phyloP scores from a whole-genome alignment of 2,888 invertebrate species.

The Drosophila nigritarsus region DNA sequence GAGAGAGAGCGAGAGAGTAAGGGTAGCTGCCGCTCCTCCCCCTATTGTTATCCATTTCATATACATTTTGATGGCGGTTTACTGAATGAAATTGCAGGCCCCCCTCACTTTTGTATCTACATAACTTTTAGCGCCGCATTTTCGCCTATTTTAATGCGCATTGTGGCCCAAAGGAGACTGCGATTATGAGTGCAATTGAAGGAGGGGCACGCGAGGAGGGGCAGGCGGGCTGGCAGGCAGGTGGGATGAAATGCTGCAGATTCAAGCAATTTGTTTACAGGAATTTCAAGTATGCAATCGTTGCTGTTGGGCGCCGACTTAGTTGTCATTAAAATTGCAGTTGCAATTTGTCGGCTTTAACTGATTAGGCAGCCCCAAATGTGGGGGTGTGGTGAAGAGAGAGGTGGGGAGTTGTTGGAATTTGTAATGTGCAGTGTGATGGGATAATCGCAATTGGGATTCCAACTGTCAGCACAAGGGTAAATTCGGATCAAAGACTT shows the following conservation, averaged over 20 bases:
- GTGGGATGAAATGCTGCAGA: constrained; percentile 14
- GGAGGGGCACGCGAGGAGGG: neutral
- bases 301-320: constrained; percentile 28
- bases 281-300: constrained; percentile 31
- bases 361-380: constrained; percentile 33
- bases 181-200: constrained; percentile 38
- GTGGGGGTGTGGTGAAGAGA: neutral
- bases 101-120: constrained; percentile 52
- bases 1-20: constrained; percentile 11
- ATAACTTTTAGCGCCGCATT: constrained; percentile 61
- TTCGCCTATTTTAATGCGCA: constrained; percentile 48
- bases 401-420: neutral
- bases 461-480: constrained; percentile 9
- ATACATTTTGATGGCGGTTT: constrained; percentile 62
- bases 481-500: constrained; percentile 12
- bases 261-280: constrained; percentile 43
- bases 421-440: constrained; percentile 11
- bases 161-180: constrained; percentile 40
- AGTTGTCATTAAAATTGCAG: constrained; percentile 66
- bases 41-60: constrained; percentile 1
- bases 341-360: constrained; percentile 63
- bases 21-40: constrained; percentile 26
- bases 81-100: constrained; percentile 72
- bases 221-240: neutral
- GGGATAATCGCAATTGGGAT: constrained; percentile 29